Evolutionary conservation across 2,797 vertebrate species (phyloP), one percentile per base, ranked within the genome.

Genomic region (Acanthornis magna): DNA sequence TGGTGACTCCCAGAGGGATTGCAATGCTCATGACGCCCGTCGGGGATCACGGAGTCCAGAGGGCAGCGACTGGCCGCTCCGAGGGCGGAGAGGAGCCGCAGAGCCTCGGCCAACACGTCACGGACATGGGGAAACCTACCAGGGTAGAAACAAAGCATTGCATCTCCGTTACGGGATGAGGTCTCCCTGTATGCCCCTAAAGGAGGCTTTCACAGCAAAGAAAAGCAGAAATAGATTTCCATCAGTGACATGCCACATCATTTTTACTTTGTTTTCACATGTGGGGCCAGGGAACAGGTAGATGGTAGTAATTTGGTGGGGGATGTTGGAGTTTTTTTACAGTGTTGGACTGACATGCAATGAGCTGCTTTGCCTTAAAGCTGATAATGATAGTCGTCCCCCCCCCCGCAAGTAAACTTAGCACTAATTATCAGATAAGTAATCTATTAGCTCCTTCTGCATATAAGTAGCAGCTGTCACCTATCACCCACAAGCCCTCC

Each of bases 1-100:
- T 99, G 98, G 99, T 99, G 98, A 99, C 99, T 99, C 99, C 99
- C 98, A 99, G 98, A 98, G 99, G 98, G 98, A 99, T 99, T 99
- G 99, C 99, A 99, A 99, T 99, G 99, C 99, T 99, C 99, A 99
- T 99, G 99, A 99, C 99, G 98, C 99, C 99, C 98, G 98, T 98
- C 98, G 98, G 97, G 98, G 98, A 98, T 99, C 98, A 99, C 98
- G 98, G 98, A 98, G 98, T 99, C 98, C 98, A 98, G 98, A 98
- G 98, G 98, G 98, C 97, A 98, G 98, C 98, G 97, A 98, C 97
- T 95, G 98, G 98, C 98, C 98, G 98, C 98, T 99, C 99, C 98
- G 98, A 98, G 98, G 98, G 98, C 97, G 98, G 99, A 98, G 98
- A 97, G 98, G 98, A 97, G 98, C 98, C 98, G 98, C 98, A 97